Percentiles rank a stretch among this genome's conserved stretches.
These are phyloP conservation scores for Athetis lepigone DNA, from an alignment of 2,888 invertebrate species.

Conservation along the genomic window DNA sequence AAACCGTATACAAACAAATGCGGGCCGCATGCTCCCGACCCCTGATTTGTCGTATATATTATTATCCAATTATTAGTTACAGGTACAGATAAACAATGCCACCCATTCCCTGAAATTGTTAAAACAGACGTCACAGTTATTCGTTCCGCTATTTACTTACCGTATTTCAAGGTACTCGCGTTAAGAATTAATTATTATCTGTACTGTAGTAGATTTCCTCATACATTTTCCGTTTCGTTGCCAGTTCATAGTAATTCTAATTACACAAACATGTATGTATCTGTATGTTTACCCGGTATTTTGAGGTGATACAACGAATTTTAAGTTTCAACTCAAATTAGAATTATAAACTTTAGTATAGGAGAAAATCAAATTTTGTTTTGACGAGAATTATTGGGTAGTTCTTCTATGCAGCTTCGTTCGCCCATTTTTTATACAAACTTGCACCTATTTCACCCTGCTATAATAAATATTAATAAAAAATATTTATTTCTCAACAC, in stretches of 20 bases:
- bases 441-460: no score
- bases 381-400: neutral
- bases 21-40: no score
- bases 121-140: slow-evolving; percentile 12
- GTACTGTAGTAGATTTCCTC: slow-evolving; percentile 37
- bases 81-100: neutral
- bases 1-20: no score
- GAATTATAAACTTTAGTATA: neutral
- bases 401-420: no score
- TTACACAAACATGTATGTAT: slow-evolving; percentile 9
- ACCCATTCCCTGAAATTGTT: neutral
- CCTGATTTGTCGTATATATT: no score
- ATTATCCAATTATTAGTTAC: no score
- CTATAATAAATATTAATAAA: no score
- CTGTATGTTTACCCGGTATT: slow-evolving; percentile 11
- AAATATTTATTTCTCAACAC: no score
- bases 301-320: slow-evolving; percentile 14
- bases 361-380: neutral
- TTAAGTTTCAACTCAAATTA: neutral
- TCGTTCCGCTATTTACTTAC: slow-evolving; percentile 22
- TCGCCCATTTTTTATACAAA: no score
- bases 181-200: slow-evolving; percentile 46
- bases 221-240: slow-evolving; percentile 42
- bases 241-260: slow-evolving; percentile 42
- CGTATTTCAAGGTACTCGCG: slow-evolving; percentile 28